phyloP scores from a whole-genome alignment of 2,888 invertebrate genomes.

The Empis livida region DNA sequence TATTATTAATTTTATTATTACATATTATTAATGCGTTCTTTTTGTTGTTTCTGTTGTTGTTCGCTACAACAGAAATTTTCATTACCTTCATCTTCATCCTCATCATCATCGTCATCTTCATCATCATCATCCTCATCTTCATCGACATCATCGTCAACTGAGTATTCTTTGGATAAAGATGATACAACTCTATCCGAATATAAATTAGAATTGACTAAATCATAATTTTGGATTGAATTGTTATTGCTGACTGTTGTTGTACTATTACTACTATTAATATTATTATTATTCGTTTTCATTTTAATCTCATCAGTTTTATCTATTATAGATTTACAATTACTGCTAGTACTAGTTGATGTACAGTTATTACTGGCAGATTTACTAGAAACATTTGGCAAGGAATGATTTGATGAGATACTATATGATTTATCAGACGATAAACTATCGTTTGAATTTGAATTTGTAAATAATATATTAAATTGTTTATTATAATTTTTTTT shows the following conservation, averaged over 20 bases:
- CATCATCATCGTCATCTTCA: conserved; percentile 4
- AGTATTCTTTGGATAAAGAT: background rate
- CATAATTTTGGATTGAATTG: too few species aligned
- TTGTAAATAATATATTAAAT: conserved; percentile 22
- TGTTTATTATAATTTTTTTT: conserved; percentile 1
- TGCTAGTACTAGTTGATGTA: too few species aligned
- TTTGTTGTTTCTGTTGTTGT: background rate
- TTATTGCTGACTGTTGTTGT: background rate
- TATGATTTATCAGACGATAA: conserved; percentile 18
- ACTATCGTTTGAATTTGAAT: conserved; percentile 32
- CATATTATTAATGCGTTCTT: conserved; percentile 20
- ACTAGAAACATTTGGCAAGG: conserved; percentile 13
- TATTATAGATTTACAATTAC: too few species aligned
- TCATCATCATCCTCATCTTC: conserved; percentile 18
- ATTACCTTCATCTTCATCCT: background rate
- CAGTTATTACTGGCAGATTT: conserved; percentile 7
- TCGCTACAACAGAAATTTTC: conserved; percentile 2
- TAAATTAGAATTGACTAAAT: too few species aligned
- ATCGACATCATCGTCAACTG: conserved; percentile 11
- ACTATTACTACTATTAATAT: background rate
- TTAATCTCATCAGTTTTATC: background rate
- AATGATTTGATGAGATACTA: conserved; percentile 18
- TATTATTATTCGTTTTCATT: too few species aligned
- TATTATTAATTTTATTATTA: too few species aligned
- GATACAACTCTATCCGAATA: too few species aligned